phyloP scores from a whole-genome alignment of 2,888 invertebrate genomes.

The Drosophila mulleri region DNA sequence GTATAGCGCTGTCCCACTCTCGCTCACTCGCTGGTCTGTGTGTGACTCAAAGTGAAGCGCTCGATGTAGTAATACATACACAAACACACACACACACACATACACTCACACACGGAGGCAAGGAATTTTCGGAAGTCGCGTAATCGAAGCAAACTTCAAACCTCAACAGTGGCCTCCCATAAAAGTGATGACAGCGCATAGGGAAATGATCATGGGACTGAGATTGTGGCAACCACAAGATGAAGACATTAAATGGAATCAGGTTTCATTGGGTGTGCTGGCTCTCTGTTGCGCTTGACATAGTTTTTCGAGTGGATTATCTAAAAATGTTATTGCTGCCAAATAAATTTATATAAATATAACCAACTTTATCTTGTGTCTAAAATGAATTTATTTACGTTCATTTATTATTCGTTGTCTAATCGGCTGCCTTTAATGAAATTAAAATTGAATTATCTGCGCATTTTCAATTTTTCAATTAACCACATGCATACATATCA shows the following conservation, averaged over 20 bases:
- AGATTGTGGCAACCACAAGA: slow-evolving; percentile 17
- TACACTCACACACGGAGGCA: slow-evolving; percentile 7
- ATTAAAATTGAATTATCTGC: background rate
- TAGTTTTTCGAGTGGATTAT: slow-evolving; percentile 4
- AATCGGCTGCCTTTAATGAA: background rate
- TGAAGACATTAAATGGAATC: slow-evolving; percentile 40
- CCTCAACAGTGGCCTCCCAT: slow-evolving; percentile 44
- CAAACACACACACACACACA: slow-evolving; percentile 1
- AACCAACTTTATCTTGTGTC: too few relatives aligned
- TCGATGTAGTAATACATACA: slow-evolving; percentile 55
- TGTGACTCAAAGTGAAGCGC: slow-evolving; percentile 39
- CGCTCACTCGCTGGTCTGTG: slow-evolving; percentile 2
- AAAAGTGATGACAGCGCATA: slow-evolving; percentile 45
- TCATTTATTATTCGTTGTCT: background rate
- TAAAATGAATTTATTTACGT: background rate
- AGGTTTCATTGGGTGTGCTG: slow-evolving; percentile 22
- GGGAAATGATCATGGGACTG: slow-evolving; percentile 25
- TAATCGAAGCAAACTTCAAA: slow-evolving; percentile 46
- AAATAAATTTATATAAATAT: background rate
- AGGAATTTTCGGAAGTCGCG: slow-evolving; percentile 25
- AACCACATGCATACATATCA: background rate
- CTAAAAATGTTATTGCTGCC: background rate
- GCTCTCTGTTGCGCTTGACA: background rate
- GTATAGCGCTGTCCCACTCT: slow-evolving; percentile 4
- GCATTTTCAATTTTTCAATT: slow-evolving; percentile 10